Evolutionary conservation across 2,888 invertebrate genomes (phyloP), one percentile per base, ranked within the genome.

Genomic region (Thecophora atra): DNA sequence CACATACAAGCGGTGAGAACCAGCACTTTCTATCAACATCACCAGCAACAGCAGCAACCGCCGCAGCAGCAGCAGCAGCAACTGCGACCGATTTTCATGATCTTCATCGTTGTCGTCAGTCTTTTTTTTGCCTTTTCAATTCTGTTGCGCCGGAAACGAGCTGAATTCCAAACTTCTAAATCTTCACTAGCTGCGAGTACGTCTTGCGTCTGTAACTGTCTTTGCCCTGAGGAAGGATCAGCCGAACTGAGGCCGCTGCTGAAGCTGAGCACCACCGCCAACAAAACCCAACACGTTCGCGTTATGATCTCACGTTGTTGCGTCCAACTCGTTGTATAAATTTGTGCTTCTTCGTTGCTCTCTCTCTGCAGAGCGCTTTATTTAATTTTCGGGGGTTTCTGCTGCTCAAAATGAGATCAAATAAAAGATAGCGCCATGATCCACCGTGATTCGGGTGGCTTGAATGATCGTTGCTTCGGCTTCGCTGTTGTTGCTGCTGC

Each of bases 361-460:
- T 56, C 26, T 51, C 51, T 37, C 56, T 19, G 37, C 44, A 19
- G n/a, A 54, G 21, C 21, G 21, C 15, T 60, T 42, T 30, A 47
- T 52, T 30, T 62, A n/a, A 37, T 56, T 65, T 71, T 56, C 64
- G 65, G 56, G 26, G 56, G 56, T 67, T 11, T 62, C 64, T 63
- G 37, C 28, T 24, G 63, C 64, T 68, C 72, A 73, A 82, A 82
- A 82, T 80, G 79, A 83, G 82, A 83, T 83, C 82, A 83, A 83
- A 83, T 83, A 80, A n/a, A n/a, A 81, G 82, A 83, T 83, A 83
- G 82, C 82, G 83, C 82, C 82, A 83, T 37, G 56, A 67, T 37
- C 56, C 67, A 67, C 56, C 67, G 24, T 68, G 44, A 58, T 68
- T 68, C 68, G 56, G 68, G 58, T 58, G 68, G 67, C 67, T 52